Evolutionary conservation across 2,888 invertebrate genomes (phyloP).

Genomic region (Orchestes rusci): DNA sequence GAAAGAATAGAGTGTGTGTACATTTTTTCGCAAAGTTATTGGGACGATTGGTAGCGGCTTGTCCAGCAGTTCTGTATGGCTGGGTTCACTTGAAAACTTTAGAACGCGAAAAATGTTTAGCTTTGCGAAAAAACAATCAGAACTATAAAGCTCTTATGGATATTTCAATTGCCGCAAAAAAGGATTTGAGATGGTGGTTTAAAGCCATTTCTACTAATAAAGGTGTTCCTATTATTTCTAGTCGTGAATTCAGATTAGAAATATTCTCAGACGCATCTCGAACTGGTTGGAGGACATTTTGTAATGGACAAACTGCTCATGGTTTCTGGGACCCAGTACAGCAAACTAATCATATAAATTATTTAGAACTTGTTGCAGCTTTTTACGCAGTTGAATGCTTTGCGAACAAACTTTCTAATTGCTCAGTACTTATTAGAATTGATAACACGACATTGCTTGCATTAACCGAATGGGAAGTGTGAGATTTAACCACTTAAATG

Average conservation of each 20-base stretch:
- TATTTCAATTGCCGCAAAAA: neutral
- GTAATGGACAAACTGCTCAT: conserved; percentile 1
- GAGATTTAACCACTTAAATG: neutral
- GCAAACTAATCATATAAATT: conserved; percentile 11
- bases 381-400: conserved; percentile 7
- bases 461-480: neutral
- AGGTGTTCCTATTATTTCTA: conserved; percentile 5
- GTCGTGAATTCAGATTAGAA: conserved; percentile 10
- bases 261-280: conserved; percentile 14
- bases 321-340: conserved; percentile 13
- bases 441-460: conserved; percentile 3
- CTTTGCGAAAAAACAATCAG: conserved; percentile 1
- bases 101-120: conserved; percentile 1
- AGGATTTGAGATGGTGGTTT: conserved; percentile 10
- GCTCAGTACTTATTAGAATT: too few relatives aligned
- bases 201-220: conserved; percentile 4
- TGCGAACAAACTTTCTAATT: too few relatives aligned
- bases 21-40: conserved; percentile 6
- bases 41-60: neutral
- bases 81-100: conserved; percentile 17
- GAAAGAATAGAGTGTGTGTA: conserved; percentile 12
- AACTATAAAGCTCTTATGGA: conserved; percentile 10
- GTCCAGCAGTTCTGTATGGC: conserved; percentile 17
- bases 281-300: conserved; percentile 12
- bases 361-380: conserved; percentile 14